Evolutionary conservation across 2,888 invertebrate species (phyloP).

Genomic region (Drosophila paracracens): DNA sequence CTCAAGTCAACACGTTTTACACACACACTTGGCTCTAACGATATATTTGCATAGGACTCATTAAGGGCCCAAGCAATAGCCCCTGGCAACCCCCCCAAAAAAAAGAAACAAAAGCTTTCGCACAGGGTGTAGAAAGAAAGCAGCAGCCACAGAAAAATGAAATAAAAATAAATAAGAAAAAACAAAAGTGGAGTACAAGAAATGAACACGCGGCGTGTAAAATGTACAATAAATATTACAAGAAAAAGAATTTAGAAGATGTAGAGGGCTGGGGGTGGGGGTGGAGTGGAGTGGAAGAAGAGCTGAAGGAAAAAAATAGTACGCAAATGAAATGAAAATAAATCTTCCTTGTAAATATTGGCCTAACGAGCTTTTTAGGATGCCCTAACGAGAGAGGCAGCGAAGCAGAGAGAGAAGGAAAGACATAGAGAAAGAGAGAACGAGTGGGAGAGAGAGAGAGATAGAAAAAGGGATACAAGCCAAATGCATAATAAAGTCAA

Average conservation of each 20-base stretch:
- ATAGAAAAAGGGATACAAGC: slow-evolving; percentile 15
- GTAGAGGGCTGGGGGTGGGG: slow-evolving; percentile 2
- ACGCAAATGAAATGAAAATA: slow-evolving; percentile 61
- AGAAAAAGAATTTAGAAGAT: slow-evolving; percentile 13
- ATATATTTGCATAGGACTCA: slow-evolving; percentile 80
- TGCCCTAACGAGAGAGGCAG: slow-evolving; percentile 12
- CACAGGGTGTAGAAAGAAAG: slow-evolving; percentile 7
- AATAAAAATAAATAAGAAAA: slow-evolving; percentile 6
- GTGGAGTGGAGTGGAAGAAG: background rate
- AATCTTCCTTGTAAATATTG: slow-evolving; percentile 68
- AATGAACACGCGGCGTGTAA: slow-evolving; percentile 66
- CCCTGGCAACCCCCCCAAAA: slow-evolving; percentile 44
- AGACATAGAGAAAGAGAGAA: background rate
- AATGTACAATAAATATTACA: slow-evolving; percentile 71
- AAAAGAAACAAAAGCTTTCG: slow-evolving; percentile 23
- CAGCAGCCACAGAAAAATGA: slow-evolving; percentile 14
- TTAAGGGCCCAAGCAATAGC: slow-evolving; percentile 51
- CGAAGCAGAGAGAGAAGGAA: background rate
- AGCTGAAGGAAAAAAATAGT: slow-evolving; percentile 24
- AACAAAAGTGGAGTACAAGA: slow-evolving; percentile 56
- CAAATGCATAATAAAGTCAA: slow-evolving; percentile 34
- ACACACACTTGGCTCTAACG: slow-evolving; percentile 71
- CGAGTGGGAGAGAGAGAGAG: background rate
- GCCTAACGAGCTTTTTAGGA: slow-evolving; percentile 64
- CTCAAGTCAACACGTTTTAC: slow-evolving; percentile 63